Evolutionary conservation across 1,140 invertebrate genomes (phyloP).

Genomic region (Sycophila sp.): DNA sequence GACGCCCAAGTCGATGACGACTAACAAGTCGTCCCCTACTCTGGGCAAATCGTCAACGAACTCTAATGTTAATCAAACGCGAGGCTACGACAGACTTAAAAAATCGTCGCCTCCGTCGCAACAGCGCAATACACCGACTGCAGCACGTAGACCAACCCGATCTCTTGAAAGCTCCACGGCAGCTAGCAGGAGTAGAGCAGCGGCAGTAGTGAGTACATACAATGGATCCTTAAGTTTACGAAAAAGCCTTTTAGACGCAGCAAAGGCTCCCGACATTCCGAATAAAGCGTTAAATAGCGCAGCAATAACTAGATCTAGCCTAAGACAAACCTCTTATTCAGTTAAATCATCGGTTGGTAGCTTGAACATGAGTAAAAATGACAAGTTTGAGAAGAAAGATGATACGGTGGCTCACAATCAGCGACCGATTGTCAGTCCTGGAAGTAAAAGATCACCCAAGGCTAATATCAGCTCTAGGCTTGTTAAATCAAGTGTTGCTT

Average conservation of each 20-base stretch:
- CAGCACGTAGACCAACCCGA: constrained; percentile 45
- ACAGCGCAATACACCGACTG: constrained; percentile 49
- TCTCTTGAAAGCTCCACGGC: constrained; percentile 61
- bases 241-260: constrained; percentile 60
- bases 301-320: constrained; percentile 29
- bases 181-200: constrained; percentile 60
- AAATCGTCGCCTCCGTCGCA: constrained; percentile 57
- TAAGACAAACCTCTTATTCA: constrained; percentile 10
- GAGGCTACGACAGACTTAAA: constrained; percentile 48
- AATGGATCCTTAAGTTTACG: constrained; percentile 58
- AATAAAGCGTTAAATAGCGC: constrained; percentile 45
- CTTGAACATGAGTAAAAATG: constrained; percentile 16
- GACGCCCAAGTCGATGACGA: constrained; percentile 53
- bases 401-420: constrained; percentile 44
- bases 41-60: constrained; percentile 42
- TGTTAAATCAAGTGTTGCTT: constrained; percentile 39
- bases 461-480: constrained; percentile 46
- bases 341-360: constrained; percentile 19
- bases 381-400: constrained; percentile 50
- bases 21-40: constrained; percentile 59
- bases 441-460: constrained; percentile 58
- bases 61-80: constrained; percentile 37
- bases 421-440: constrained; percentile 52
- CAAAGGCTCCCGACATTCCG: constrained; percentile 59
- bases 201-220: constrained; percentile 54